A percentile compares a stretch with the other conserved stretches of the same genome.
Evolutionary conservation across 2,797 vertebrate species (phyloP).

Genomic region (Acanthis flammea): DNA sequence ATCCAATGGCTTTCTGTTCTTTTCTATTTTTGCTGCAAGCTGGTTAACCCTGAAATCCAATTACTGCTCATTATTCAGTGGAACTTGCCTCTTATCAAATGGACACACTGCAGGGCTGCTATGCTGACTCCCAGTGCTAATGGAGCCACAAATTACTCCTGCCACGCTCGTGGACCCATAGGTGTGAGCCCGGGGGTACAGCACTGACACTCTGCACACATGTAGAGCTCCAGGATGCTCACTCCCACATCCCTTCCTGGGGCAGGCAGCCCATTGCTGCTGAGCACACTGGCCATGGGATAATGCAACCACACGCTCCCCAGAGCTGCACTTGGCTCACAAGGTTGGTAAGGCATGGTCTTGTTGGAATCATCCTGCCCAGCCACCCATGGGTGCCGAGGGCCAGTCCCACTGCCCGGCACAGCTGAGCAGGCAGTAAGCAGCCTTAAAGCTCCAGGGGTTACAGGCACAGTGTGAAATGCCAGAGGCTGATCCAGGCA

Average conservation of each 20-base stretch:
- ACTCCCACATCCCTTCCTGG: not conserved
- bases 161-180: not conserved
- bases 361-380: not conserved
- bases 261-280: not conserved
- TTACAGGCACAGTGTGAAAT: not conserved
- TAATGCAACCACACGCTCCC: not conserved
- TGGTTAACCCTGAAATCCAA: constrained; percentile 74
- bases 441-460: not conserved
- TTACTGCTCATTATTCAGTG: constrained; percentile 71
- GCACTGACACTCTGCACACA: fast-evolving
- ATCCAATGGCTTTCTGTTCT: constrained; percentile 51
- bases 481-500: not conserved
- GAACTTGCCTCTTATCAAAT: constrained; percentile 55
- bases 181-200: not conserved
- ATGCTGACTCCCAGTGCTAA: not conserved
- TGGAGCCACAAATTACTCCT: constrained; percentile 54
- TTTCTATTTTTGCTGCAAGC: constrained; percentile 56
- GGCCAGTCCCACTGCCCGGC: fast-evolving
- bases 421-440: fast-evolving
- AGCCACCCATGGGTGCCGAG: not conserved
- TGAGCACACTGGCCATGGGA: fast-evolving
- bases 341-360: fast-evolving
- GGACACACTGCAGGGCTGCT: constrained; percentile 9
- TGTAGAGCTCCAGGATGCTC: fast-evolving
- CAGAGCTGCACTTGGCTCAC: not conserved